Percentiles rank a stretch among this genome's conserved stretches.
Evolutionary conservation across 2,113 vertebrate genomes (phyloP).

Genomic region (Myrmophylax atrothorax): DNA sequence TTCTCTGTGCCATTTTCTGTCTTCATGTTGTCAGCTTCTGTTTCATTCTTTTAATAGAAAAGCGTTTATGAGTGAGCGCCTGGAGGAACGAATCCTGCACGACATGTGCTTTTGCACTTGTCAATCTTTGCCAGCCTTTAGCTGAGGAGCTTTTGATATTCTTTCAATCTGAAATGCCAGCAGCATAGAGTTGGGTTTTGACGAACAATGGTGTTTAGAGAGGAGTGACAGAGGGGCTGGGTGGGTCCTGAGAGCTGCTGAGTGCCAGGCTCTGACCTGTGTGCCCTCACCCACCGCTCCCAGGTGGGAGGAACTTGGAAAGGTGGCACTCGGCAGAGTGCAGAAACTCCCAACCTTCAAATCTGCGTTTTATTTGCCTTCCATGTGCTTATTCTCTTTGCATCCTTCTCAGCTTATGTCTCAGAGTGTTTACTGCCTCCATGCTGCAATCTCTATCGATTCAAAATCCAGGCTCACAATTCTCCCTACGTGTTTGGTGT

Average conservation of each 20-base stretch:
- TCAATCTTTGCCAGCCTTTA: constrained; percentile 48
- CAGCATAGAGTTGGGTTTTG: neutral
- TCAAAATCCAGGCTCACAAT: neutral
- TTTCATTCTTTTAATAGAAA: constrained; percentile 57
- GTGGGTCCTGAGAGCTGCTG: neutral
- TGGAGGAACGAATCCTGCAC: constrained; percentile 20
- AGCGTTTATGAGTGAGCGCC: neutral
- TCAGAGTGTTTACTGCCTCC: neutral
- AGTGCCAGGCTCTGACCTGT: neutral
- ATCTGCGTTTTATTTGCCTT: neutral
- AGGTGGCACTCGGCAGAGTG: neutral
- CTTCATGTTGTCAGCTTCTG: constrained; percentile 22
- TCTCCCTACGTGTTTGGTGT: neutral
- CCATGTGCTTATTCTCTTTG: neutral
- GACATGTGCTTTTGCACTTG: constrained; percentile 61
- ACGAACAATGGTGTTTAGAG: neutral
- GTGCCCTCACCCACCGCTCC: neutral
- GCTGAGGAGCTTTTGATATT: constrained; percentile 44
- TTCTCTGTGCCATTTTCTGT: constrained; percentile 1
- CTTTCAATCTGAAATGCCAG: constrained; percentile 19
- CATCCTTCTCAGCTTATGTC: neutral
- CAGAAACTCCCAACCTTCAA: neutral
- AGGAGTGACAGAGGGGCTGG: neutral
- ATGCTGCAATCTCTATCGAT: neutral
- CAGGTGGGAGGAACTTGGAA: neutral